These are phyloP conservation scores for Leptoclinus maculatus DNA, from an alignment of 2,797 vertebrate species.

Conservation along the genomic window DNA sequence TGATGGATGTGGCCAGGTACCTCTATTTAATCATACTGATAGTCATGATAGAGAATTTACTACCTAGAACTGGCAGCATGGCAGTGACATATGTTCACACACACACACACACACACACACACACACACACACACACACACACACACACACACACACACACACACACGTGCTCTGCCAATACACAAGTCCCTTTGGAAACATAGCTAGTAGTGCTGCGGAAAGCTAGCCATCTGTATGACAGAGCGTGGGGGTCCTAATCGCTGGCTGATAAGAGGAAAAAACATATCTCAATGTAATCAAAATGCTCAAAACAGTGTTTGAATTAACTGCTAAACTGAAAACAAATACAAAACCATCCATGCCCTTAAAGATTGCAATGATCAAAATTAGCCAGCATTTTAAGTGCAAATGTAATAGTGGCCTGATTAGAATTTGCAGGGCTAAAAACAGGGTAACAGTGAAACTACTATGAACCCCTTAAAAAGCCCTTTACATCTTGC, in stretches of 20 bases:
- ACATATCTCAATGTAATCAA: background rate
- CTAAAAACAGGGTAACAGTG: too few species aligned
- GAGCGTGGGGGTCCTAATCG: background rate
- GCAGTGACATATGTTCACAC: conserved; percentile 75
- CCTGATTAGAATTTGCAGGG: background rate
- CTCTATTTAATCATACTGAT: conserved; percentile 79
- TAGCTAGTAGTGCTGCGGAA: conserved; percentile 12
- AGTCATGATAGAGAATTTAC: conserved; percentile 79
- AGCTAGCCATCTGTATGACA: conserved; percentile 23
- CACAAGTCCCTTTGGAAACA: conserved; percentile 28
- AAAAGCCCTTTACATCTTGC: background rate
- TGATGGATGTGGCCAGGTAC: conserved; percentile 76
- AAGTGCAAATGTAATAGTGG: background rate
- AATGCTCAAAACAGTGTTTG: background rate
- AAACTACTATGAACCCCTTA: background rate
- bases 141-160: conserved; percentile 1
- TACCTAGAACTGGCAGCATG: conserved; percentile 62
- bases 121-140: conserved; percentile 14
- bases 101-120: background rate
- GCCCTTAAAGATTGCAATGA: background rate
- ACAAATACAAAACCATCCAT: background rate
- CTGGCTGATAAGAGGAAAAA: background rate
- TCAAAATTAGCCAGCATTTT: background rate
- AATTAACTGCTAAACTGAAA: background rate
- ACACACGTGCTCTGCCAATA: conserved; percentile 25